Evolutionary conservation across 2,888 invertebrate genomes (phyloP), one percentile per base, ranked within the genome.

Genomic region (Leucophora obtusa): DNA sequence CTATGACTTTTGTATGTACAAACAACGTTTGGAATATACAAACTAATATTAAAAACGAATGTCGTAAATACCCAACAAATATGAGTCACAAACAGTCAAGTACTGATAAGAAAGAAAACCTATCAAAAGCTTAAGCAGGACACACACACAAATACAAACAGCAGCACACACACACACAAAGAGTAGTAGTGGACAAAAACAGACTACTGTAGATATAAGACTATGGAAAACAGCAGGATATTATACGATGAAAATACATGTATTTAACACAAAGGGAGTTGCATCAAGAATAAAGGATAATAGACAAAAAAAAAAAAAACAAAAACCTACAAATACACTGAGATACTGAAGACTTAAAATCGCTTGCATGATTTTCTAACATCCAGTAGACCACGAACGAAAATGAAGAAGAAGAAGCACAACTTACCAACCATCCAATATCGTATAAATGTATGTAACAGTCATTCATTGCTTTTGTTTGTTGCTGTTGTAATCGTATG

Each of bases 51-150:
- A 50, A 1, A 1, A 69, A 74, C 75, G 78, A 82, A 75, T 82
- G 82, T 82, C 71, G 75, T 79, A 78, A 78, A 82, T 82, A 79
- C 47, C 71, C 75, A 79, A 79, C 73, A 81, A 81, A 81, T 81
- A 81, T 81, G 73, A 81, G 77, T 81, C 81, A 81, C 56, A 81
- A 77, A 80, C 80, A 82, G 77, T 79, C 74, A 75, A 80, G 62
- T 66, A 68, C 76, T 83, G 82, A 83, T 83, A 81, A 83, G 82
- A 73, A 83, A 81, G 76, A 75, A 79, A 76, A 76, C 81, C 82
- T 74, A 81, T 81, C 81, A 81, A 81, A 77, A 81, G 81, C 78
- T 81, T 76, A 81, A 81, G 66, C 76, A 71, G 76, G 54, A 63
- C 79, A 75, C 28, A 50, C 24, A 50, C 24, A 66, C 21, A 60